Base-by-base conservation (phyloP, 2,888 invertebrate species). In the Tolmerus cingulatus region DNA sequence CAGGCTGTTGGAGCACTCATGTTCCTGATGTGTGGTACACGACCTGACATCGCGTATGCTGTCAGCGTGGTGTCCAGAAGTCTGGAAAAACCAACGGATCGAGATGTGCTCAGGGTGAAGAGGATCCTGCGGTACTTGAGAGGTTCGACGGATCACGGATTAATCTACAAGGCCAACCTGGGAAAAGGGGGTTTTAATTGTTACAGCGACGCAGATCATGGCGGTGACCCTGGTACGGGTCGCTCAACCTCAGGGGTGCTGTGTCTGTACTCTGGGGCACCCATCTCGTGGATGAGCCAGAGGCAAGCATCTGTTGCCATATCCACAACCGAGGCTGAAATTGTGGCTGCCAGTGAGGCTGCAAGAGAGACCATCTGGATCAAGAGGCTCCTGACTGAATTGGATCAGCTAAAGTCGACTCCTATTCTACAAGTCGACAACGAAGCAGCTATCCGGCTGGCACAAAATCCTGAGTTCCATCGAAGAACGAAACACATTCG, bases 301-400 rank as follows among this genome's bases (percentile, higher is more conserved):
- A 87, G 87, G 27, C 90, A 90, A 87, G 88, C 88, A 74, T 87
- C 88, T n/a, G 90, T 90, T 2, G 87, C 89, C 7, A 87, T 89
- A 16, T 90, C 89, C 4, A 89, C 90, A 1, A 89, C 89, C 2
- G 90, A 90, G 78, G 88, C 90, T 8, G 90, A 90, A 81, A 89
- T 88, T 82, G 86, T 90, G 2, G 89, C 90, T 40, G 37, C 37
- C 37, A 40, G 9, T 40, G 74, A 89, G 51, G 88, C 89, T 16
- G 84, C 87, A n/a, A 88, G 89, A 77, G 90, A 90, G 86, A 43
- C 89, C 27, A 74, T 87, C 34, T 88, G 87, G 86, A 43, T 87
- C 30, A 82, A 88, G 4, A 23, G 51, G 16, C 51, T 87, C 37
- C 37, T 40, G 37, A 40, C 37, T 40, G 37, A 40, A 40, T 9